A percentile compares a stretch with the other conserved stretches of the same genome.
phyloP scores from a whole-genome alignment of 2,888 invertebrate genomes.

The Cryptophagus acutangulus region DNA sequence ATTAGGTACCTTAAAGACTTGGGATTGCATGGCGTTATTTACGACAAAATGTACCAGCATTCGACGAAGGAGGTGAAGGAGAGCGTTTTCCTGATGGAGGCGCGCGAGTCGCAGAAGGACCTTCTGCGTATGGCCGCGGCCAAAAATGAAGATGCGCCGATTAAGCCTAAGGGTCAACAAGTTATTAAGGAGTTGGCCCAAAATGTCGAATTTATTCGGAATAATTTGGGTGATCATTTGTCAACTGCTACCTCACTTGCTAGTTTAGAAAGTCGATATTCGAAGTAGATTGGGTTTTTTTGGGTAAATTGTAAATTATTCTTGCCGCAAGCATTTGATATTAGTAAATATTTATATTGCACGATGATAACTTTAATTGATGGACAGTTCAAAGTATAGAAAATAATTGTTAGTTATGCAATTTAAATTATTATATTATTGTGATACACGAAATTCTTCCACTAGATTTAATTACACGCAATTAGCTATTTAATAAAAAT shows the following conservation, averaged over 20 bases:
- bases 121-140: conserved; percentile 49
- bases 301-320: no score
- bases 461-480: no score
- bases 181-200: conserved; percentile 26
- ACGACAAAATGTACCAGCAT: conserved; percentile 84
- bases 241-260: conserved; percentile 57
- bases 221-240: conserved; percentile 37
- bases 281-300: no score
- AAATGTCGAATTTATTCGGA: conserved; percentile 44
- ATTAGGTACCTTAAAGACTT: conserved; percentile 81
- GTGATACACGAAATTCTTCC: no score
- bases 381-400: no score
- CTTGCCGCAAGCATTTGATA: no score
- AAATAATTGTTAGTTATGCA: no score
- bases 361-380: no score
- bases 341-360: no score
- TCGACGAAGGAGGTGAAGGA: conserved; percentile 70
- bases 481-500: no score
- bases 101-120: conserved; percentile 67
- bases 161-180: conserved; percentile 26
- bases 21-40: conserved; percentile 93
- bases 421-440: no score
- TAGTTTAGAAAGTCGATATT: conserved; percentile 45
- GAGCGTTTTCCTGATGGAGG: conserved; percentile 77
- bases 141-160: conserved; percentile 35